A percentile compares a stretch with the other conserved stretches of the same genome.
phyloP scores from a whole-genome alignment of 2,113 vertebrate genomes.

The Pygoscelis antarcticus region DNA sequence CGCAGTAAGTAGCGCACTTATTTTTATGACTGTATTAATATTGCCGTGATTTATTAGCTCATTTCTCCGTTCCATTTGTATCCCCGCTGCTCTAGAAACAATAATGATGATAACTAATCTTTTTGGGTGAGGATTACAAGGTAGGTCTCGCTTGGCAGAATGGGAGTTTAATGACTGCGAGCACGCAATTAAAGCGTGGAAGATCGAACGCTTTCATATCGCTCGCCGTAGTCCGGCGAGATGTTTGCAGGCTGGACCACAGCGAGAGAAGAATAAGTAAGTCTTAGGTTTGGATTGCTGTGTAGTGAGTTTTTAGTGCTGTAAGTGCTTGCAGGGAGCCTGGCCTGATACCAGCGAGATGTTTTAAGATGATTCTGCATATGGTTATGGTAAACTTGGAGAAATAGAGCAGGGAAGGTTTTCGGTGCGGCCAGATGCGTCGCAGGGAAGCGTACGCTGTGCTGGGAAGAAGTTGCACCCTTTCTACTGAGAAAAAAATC shows the following conservation, averaged over 20 bases:
- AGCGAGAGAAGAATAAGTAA: neutral
- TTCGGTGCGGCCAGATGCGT: accelerated
- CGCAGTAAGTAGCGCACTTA: neutral
- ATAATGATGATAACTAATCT: neutral
- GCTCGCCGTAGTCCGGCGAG: neutral
- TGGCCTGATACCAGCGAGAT: neutral
- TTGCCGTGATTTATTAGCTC: neutral
- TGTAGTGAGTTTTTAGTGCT: neutral
- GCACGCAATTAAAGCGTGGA: neutral
- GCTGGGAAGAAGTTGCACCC: neutral
- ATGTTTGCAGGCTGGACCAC: neutral
- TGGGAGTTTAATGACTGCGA: neutral
- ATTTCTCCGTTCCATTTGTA: neutral
- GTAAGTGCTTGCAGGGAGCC: neutral
- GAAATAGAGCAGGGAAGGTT: neutral
- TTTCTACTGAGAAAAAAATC: neutral
- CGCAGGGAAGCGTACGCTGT: neutral
- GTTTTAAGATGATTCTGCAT: neutral
- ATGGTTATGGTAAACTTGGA: neutral
- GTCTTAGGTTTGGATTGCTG: neutral
- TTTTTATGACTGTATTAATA: conserved; percentile 2
- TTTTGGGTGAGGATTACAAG: neutral
- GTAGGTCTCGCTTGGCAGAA: neutral
- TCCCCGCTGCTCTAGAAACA: neutral
- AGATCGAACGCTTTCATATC: neutral